Percentiles rank a stretch among this genome's conserved stretches.
Evolutionary conservation across 2,797 vertebrate species (phyloP).

Genomic region (Acrossocheilus wenchowensis): DNA sequence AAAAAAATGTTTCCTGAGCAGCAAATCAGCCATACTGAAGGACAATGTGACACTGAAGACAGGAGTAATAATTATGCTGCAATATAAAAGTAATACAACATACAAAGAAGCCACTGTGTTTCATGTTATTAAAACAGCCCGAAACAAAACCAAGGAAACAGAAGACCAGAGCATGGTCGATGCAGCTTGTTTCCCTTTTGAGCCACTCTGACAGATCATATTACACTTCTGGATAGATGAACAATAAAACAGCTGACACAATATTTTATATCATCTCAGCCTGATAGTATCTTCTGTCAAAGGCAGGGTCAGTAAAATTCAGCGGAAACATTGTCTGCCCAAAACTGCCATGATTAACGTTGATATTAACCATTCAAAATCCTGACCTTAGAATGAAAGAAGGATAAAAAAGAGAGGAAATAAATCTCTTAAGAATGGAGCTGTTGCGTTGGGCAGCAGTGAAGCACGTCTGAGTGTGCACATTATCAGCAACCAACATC

Average conservation of each 20-base stretch:
- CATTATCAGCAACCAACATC: slow-evolving; percentile 81
- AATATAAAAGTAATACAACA: not conserved
- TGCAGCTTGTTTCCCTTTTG: not conserved
- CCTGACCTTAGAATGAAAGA: slow-evolving; percentile 19
- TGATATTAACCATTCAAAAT: slow-evolving; percentile 28
- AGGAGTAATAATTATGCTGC: not conserved
- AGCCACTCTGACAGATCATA: not conserved
- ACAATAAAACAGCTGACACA: not conserved
- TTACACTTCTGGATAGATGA: slow-evolving; percentile 13
- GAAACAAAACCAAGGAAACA: not conserved
- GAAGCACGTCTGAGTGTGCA: slow-evolving; percentile 66
- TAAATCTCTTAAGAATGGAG: slow-evolving; percentile 59
- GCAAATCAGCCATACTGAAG: too few relatives aligned
- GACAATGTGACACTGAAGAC: not conserved
- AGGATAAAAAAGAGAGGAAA: slow-evolving; percentile 43
- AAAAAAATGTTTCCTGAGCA: too few relatives aligned
- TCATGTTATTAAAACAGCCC: not conserved
- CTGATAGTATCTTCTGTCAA: not conserved
- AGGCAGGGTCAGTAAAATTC: not conserved
- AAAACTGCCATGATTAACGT: not conserved
- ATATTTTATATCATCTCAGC: not conserved
- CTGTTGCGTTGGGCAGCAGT: slow-evolving; percentile 65
- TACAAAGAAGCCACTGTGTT: not conserved
- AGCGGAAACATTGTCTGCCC: not conserved
- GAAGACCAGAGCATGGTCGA: not conserved